A percentile compares a stretch with the other conserved stretches of the same genome.
Evolutionary conservation across 2,888 invertebrate genomes (phyloP).

Genomic region (Lithophane socia): DNA sequence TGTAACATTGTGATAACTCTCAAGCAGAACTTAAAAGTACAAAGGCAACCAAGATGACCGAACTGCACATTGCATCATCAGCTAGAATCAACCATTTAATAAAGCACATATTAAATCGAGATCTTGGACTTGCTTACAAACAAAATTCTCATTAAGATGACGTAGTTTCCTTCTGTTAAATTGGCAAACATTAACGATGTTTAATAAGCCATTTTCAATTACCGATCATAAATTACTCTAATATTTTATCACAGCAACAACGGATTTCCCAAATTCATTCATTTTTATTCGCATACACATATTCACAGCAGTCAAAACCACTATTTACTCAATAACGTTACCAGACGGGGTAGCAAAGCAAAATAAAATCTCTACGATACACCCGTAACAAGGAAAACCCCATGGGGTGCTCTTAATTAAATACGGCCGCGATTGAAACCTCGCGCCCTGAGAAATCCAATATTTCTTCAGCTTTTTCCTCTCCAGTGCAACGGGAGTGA

Average conservation of each 20-base stretch:
- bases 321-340: constrained; percentile 59
- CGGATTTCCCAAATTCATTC: not conserved
- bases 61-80: not conserved
- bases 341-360: constrained; percentile 53
- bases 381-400: constrained; percentile 71
- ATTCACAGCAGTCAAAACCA: constrained; percentile 38
- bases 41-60: not conserved
- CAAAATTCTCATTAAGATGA: not conserved
- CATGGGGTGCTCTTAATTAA: constrained; percentile 85
- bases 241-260: not conserved
- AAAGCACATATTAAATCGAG: not conserved
- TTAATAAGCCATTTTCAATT: not conserved
- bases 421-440: constrained; percentile 85
- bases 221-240: not conserved
- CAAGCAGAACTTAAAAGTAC: not conserved
- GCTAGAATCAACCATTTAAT: not conserved
- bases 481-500: constrained; percentile 69
- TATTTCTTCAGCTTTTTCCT: constrained; percentile 78
- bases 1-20: not conserved
- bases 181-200: not conserved
- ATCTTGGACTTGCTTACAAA: not conserved
- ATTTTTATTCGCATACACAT: constrained; percentile 14
- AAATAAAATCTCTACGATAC: constrained; percentile 75
- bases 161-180: not conserved
- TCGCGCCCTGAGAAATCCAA: constrained; percentile 80